Base-by-base conservation (phyloP, 2,888 invertebrate genomes). In the Pollenia griseotomentosa region DNA sequence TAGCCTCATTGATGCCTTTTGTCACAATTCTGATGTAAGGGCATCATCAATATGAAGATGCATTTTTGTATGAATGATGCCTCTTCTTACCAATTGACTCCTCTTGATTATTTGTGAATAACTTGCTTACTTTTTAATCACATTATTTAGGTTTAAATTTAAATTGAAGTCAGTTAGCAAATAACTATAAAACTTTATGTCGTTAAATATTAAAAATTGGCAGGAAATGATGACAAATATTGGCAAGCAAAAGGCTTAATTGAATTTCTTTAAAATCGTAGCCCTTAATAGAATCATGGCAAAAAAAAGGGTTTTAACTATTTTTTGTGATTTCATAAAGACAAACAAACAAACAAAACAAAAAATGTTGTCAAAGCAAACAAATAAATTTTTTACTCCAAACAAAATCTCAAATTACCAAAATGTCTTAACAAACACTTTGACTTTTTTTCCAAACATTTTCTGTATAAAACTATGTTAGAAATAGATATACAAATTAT, bases 331-430 rank as follows among this genome's bases (percentile, higher is more conserved):
- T 40, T 74, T 12, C 40, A 5, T 16, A 63, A 53, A 70, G 10
- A 61, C 9, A 59, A 48, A 48, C 46, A 68, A 48, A 48, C 46
- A 68, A 73, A 33, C 33, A 14, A 74, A 65, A 44, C 19, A 16
- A 42, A 65, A 70, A 51, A 33, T 19, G 14, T 55, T 78, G 42
- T 53, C 78, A 59, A 2, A 59, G 19, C 40, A 51, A 40, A 46
- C 59, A 40, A 9, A 7, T 33, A 61, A 19, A 33, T 59, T 8
- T 48, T 16, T 68, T 59, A 70, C 16, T 16, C 5, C 12, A 57
- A 55, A 23, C 12, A 65, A 65, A 23, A 61, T 75, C 75, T 83
- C 82, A 75, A 46, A 63, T 83, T 83, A 68, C 75, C 16, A 11
- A 23, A 23, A 40, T 40, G 55, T 16, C 19, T 5, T 48, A 48